Conservation (phyloP, 2,888 invertebrate genomes). For the Nyleta sp. region DNA sequence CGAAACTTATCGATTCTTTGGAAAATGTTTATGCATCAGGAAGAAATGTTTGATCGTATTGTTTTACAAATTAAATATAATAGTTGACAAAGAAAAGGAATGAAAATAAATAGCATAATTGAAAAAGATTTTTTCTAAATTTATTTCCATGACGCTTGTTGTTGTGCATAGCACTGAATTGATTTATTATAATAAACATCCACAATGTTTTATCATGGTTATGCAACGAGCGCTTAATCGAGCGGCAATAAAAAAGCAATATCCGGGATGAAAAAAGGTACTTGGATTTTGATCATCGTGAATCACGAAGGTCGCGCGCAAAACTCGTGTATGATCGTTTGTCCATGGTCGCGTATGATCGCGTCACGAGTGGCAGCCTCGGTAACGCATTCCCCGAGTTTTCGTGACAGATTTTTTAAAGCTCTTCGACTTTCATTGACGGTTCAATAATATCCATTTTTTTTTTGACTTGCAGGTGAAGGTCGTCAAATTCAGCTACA, state of each 20-base stretch:
- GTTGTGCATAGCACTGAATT: too few relatives aligned
- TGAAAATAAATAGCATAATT: too few relatives aligned
- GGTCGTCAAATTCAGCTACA: constrained; percentile 99
- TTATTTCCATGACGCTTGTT: too few relatives aligned
- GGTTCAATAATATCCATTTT: constrained; percentile 5
- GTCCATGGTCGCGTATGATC: constrained; percentile 34
- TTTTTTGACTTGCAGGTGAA: constrained; percentile 89
- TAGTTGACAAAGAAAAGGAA: too few relatives aligned
- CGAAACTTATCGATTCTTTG: too few relatives aligned
- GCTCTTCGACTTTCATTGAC: constrained; percentile 1
- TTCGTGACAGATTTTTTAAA: constrained; percentile 44
- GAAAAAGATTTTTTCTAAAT: background rate
- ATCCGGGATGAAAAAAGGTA: constrained; percentile 29
- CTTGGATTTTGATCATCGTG: constrained; percentile 43
- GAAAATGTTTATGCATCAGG: too few relatives aligned
- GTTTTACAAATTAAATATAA: too few relatives aligned
- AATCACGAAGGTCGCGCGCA: constrained; percentile 33
- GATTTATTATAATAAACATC: too few relatives aligned
- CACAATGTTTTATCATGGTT: background rate
- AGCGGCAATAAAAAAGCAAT: background rate
- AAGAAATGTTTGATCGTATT: too few relatives aligned
- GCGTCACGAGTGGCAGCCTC: constrained; percentile 36
- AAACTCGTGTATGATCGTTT: constrained; percentile 16
- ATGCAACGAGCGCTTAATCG: constrained; percentile 3
- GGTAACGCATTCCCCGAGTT: constrained; percentile 10